phyloP scores from a whole-genome alignment of 1,140 invertebrate genomes.

The Drosophila kurseongensis region DNA sequence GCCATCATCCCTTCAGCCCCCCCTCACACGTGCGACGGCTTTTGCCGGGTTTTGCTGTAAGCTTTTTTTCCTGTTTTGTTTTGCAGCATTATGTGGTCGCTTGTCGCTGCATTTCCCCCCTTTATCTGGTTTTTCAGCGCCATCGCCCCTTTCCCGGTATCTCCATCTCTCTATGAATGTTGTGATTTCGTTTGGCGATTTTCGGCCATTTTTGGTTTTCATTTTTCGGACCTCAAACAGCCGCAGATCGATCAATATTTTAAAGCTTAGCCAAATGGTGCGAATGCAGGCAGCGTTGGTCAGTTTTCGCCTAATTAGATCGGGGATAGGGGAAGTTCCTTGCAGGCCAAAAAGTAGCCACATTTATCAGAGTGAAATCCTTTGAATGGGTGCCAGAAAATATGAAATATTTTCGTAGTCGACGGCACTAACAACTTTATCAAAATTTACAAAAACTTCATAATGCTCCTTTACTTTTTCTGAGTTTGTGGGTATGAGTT shows the following conservation, averaged over 20 bases:
- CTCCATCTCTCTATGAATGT: conserved; percentile 28
- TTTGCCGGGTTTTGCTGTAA: conserved; percentile 66
- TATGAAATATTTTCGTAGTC: conserved; percentile 37
- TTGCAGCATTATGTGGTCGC: conserved; percentile 76
- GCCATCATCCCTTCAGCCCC: conserved; percentile 5
- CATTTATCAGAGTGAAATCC: conserved; percentile 18
- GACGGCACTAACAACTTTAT: conserved; percentile 40
- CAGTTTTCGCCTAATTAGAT: conserved; percentile 44
- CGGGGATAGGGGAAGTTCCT: not conserved
- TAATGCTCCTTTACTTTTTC: not conserved
- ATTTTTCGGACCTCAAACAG: conserved; percentile 8
- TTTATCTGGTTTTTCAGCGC: conserved; percentile 15
- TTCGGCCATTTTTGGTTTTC: conserved; percentile 36
- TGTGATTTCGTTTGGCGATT: conserved; percentile 70
- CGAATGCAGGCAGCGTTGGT: conserved; percentile 42
- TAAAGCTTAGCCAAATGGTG: conserved; percentile 73
- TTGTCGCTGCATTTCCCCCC: conserved; percentile 39
- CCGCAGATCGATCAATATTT: conserved; percentile 73
- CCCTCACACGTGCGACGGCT: conserved; percentile 54
- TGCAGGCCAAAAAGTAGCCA: conserved; percentile 18
- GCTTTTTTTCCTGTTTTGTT: conserved; percentile 41
- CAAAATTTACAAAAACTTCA: conserved; percentile 18
- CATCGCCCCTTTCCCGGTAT: conserved; percentile 1
- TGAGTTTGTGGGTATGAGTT: not conserved
- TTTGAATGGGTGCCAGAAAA: conserved; percentile 40